Evolutionary conservation across 2,888 invertebrate species (phyloP), one percentile per base, ranked within the genome.

Genomic region (Prionchulus punctatus): DNA sequence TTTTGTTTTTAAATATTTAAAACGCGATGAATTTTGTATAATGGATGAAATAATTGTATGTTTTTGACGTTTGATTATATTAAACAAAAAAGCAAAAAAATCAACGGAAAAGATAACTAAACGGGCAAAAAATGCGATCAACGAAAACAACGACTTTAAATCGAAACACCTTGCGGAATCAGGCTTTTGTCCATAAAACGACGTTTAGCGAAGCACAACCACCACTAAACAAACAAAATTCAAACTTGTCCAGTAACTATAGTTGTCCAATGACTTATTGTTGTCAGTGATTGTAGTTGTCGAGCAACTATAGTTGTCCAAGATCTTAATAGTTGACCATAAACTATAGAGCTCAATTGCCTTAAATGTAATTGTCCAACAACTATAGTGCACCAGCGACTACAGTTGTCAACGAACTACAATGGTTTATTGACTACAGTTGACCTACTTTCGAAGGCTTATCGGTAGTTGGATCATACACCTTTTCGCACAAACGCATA

Each of bases 151-250:
- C 54, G 18, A 2, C 25, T 2, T 61, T 54, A 65, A 43, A 64
- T 59, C 23, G 55, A 59, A 28, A 63, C 63, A 36, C 90, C 90
- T 1, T 88, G 89, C 0, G 83, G 86, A 31, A 88, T 84, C 30
- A 98, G 77, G 30, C 90, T 90, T 72, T 96, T 96, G 73, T 98
- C 98, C 94, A 98, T 96, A 73, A 98, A 98, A 79, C 91, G 92
- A 81, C 92, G 91, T 72, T 92, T 92, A 30, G 92, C 86, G 77
- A 99, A 98, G 72, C 98, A 98, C 57, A 94, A 77, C 98, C 98
- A 98, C 98, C 98, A 98, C 76, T 78, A 68, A 61, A 71, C 55
- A 2, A 36, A 30, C 12, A 59, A n/a, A n/a, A n/a, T n/a, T n/a
- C n/a, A n/a, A n/a, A n/a, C n/a, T n/a, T 21, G 45, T 67, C 57